Conservation (phyloP, 1,140 invertebrate species). For the Diorhabda carinulata region DNA sequence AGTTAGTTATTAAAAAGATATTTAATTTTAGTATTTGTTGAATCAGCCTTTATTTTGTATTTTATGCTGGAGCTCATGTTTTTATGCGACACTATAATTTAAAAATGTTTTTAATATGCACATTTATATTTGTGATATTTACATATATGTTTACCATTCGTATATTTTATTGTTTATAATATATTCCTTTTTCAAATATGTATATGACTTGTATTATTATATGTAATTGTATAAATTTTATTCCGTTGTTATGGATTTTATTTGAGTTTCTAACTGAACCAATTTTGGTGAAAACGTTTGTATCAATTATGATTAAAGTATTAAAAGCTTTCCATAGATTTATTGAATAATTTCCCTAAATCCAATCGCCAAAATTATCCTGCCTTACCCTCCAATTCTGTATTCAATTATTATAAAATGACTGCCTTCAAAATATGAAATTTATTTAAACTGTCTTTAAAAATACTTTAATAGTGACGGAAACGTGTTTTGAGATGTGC, state of each 20-base stretch:
- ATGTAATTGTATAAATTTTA: slow-evolving; percentile 21
- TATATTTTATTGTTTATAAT: slow-evolving; percentile 22
- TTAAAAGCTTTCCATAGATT: not conserved
- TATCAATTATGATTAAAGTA: not conserved
- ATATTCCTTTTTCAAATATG: slow-evolving; percentile 16
- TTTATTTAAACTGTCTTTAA: too few species aligned
- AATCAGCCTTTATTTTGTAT: not conserved
- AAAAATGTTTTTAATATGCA: slow-evolving; percentile 14
- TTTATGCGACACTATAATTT: slow-evolving; percentile 5
- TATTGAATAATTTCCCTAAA: too few species aligned
- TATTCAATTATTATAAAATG: too few species aligned
- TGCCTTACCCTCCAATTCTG: too few species aligned
- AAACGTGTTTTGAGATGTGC: too few species aligned
- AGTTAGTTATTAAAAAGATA: not conserved
- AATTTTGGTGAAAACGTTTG: not conserved
- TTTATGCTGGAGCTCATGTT: not conserved
- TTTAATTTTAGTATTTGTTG: not conserved
- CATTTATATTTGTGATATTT: slow-evolving; percentile 23
- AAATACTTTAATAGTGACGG: too few species aligned
- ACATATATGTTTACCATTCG: slow-evolving; percentile 20
- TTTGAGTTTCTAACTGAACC: slow-evolving; percentile 11
- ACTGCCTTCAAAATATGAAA: too few species aligned
- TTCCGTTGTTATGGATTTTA: slow-evolving; percentile 18
- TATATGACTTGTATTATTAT: slow-evolving; percentile 17
- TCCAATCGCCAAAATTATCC: too few species aligned